Evolutionary conservation across 2,888 invertebrate species (phyloP), one percentile per base, ranked within the genome.

Genomic region (Alloscopus bannaensis): DNA sequence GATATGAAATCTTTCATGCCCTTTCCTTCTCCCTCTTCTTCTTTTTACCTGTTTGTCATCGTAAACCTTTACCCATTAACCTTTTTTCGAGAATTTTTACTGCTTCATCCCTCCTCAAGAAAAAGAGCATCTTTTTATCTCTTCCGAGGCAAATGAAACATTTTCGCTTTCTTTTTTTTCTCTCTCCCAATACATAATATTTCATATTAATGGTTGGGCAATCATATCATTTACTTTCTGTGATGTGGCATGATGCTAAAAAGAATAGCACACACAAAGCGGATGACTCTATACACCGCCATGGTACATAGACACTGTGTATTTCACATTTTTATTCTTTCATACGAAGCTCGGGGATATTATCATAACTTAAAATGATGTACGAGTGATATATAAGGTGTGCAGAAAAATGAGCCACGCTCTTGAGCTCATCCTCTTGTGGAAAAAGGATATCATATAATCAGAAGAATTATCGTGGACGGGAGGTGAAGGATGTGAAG

Each of bases 1-100:
- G 66, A 75, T 59, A 66, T 47, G 50, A 66, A 26, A 75, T 40
- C 65, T 36, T 28, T n/a, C 22, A 29, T 18, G 22, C 16, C 45
- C 36, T 29, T 57, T 36, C 29, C 52, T 40, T 71, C 71, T 24
- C 52, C 11, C 42, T 26, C 24, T 4, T 55, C n/a, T 11, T 26
- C 26, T 29, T 69, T 50, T 60, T 28, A 52, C n/a, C 22, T 20
- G 20, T 26, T 50, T 26, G 1, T 60, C 36, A 24, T 24, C 47
- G 13, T 55, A 22, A 11, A n/a, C n/a, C n/a, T n/a, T n/a, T n/a
- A n/a, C n/a, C n/a, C n/a, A n/a, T n/a, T n/a, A n/a, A n/a, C n/a
- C n/a, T n/a, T n/a, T n/a, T n/a, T n/a, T n/a, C n/a, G n/a, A n/a
- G n/a, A n/a, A n/a, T n/a, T n/a, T n/a, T n/a, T n/a, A n/a, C n/a